Percentiles rank a stretch among this genome's conserved stretches.
Evolutionary conservation across 2,113 vertebrate species (phyloP).

Genomic region (Nesogale talazaci): DNA sequence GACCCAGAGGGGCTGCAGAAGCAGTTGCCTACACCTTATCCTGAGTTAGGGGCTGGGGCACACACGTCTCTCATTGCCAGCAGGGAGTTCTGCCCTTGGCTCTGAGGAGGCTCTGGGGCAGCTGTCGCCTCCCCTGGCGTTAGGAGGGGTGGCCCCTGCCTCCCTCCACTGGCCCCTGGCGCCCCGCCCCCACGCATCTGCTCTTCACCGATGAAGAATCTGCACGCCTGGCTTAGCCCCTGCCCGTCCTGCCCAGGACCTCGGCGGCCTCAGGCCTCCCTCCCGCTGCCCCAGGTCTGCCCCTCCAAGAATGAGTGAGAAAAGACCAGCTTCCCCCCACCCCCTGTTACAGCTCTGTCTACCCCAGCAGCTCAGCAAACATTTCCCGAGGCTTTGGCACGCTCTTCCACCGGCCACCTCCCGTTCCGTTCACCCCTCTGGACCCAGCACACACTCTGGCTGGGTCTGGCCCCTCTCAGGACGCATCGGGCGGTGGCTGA

Average conservation of each 20-base stretch:
- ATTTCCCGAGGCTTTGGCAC: not conserved
- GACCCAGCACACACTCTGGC: not conserved
- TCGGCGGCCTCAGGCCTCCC: not conserved
- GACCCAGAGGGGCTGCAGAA: too few relatives aligned
- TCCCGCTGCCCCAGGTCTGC: not conserved
- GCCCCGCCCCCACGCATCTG: not conserved
- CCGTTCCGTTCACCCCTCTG: not conserved
- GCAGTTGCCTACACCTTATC: too few relatives aligned
- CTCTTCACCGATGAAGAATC: not conserved
- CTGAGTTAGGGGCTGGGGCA: too few relatives aligned
- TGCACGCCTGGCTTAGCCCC: not conserved
- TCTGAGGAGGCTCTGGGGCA: too few relatives aligned
- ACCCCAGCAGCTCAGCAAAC: not conserved
- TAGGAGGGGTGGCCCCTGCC: too few relatives aligned
- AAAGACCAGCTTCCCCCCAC: not conserved
- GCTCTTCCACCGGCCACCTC: accelerated
- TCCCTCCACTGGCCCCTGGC: not conserved
- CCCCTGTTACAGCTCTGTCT: not conserved
- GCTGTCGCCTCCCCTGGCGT: too few relatives aligned
- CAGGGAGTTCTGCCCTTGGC: too few relatives aligned
- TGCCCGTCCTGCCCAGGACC: not conserved
- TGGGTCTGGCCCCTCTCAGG: not conserved
- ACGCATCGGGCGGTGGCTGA: too few relatives aligned
- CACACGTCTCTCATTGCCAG: too few relatives aligned
- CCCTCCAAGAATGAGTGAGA: not conserved